Percentiles rank a stretch among this genome's conserved stretches.
phyloP scores from a whole-genome alignment of 2,888 invertebrate genomes.

The Tachina fera region DNA sequence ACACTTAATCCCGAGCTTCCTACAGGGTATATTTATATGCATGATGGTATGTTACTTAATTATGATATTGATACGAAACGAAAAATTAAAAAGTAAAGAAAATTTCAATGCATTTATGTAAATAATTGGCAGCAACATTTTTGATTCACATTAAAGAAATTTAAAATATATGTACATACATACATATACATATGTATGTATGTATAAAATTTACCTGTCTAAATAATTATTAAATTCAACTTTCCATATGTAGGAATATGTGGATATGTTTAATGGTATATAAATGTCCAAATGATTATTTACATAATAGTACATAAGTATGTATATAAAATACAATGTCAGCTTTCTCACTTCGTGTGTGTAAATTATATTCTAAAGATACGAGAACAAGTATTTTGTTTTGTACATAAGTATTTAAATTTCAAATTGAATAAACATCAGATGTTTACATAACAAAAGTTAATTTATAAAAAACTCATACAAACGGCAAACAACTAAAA shows the following conservation, averaged over 20 bases:
- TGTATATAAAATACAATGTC: background rate
- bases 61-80: background rate
- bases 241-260: background rate
- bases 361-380: conserved; percentile 30
- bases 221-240: background rate
- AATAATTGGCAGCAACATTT: background rate
- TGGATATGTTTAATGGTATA: too few relatives aligned
- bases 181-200: too few relatives aligned
- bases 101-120: background rate
- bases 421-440: conserved; percentile 31
- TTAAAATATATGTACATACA: background rate
- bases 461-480: conserved; percentile 20
- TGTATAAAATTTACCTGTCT: too few relatives aligned
- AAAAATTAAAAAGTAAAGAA: background rate
- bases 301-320: too few relatives aligned
- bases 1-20: too few relatives aligned
- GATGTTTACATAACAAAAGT: conserved; percentile 67
- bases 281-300: too few relatives aligned
- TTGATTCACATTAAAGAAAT: background rate
- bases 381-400: conserved; percentile 6
- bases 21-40: background rate
- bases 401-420: background rate
- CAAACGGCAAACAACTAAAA: conserved; percentile 12
- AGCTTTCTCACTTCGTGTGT: background rate
- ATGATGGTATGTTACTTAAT: background rate